Percentiles rank a stretch among this genome's conserved stretches.
Evolutionary conservation across 2,113 vertebrate genomes (phyloP).

Genomic region (Saguinus imperator): DNA sequence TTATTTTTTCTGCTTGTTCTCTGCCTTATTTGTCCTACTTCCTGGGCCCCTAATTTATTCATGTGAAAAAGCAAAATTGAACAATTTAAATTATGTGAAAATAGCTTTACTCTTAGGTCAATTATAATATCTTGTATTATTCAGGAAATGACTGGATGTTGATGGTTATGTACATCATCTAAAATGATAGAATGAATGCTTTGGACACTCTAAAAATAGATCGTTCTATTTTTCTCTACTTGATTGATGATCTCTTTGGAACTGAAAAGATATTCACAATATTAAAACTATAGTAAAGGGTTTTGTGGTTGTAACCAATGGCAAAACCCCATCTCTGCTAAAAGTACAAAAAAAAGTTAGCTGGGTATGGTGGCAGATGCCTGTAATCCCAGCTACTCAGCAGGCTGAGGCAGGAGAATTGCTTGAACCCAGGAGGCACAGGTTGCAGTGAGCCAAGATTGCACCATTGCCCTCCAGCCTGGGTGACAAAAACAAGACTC

Average conservation of each 20-base stretch:
- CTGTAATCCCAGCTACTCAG: no score
- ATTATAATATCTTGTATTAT: background rate
- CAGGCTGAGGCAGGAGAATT: no score
- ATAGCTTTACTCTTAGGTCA: background rate
- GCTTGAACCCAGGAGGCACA: no score
- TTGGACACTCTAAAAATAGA: background rate
- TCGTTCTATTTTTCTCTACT: background rate
- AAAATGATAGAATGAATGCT: background rate
- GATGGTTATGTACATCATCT: background rate
- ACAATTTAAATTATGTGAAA: background rate
- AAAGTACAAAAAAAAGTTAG: no score
- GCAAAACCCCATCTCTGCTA: no score
- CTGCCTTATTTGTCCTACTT: background rate
- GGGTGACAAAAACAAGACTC: no score
- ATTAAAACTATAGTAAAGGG: background rate
- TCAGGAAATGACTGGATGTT: background rate
- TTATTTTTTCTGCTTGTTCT: background rate
- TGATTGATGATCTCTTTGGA: background rate
- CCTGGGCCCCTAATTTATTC: background rate
- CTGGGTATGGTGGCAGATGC: no score
- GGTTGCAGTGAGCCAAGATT: no score
- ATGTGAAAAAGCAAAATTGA: background rate
- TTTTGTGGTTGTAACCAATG: background rate
- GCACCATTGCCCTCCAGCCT: no score
- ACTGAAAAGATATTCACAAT: background rate